A percentile compares a stretch with the other conserved stretches of the same genome.
phyloP scores from a whole-genome alignment of 2,888 invertebrate genomes.

The Acanthosepion lycidas region DNA sequence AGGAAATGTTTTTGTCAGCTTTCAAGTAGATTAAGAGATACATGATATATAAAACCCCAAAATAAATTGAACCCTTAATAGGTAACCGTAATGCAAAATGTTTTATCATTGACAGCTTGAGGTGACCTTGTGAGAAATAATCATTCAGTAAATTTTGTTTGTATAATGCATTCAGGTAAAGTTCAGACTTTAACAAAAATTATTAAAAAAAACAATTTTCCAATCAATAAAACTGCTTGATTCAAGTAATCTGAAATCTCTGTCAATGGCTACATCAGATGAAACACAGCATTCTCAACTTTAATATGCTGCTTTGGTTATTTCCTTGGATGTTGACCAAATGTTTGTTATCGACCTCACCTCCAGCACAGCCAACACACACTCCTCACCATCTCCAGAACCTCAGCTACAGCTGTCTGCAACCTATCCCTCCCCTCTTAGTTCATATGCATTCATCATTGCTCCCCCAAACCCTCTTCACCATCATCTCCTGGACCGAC shows the following conservation, averaged over 20 bases:
- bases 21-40: no score
- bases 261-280: not conserved
- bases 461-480: not conserved
- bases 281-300: not conserved
- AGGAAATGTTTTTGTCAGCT: no score
- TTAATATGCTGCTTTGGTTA: not conserved
- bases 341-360: slow-evolving; percentile 22
- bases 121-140: not conserved
- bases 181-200: not conserved
- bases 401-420: not conserved
- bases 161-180: not conserved
- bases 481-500: not conserved
- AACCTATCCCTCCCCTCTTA: not conserved
- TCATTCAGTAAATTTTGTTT: not conserved
- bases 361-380: not conserved
- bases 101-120: not conserved
- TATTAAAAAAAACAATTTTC: not conserved
- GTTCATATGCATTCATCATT: not conserved
- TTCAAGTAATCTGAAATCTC: not conserved
- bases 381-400: not conserved
- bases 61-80: not conserved
- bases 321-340: not conserved
- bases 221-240: not conserved
- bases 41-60: not conserved
- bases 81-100: not conserved